These are phyloP conservation scores for Hippocampus abdominalis DNA, from an alignment of 2,113 vertebrate genomes.

Conservation along the genomic window DNA sequence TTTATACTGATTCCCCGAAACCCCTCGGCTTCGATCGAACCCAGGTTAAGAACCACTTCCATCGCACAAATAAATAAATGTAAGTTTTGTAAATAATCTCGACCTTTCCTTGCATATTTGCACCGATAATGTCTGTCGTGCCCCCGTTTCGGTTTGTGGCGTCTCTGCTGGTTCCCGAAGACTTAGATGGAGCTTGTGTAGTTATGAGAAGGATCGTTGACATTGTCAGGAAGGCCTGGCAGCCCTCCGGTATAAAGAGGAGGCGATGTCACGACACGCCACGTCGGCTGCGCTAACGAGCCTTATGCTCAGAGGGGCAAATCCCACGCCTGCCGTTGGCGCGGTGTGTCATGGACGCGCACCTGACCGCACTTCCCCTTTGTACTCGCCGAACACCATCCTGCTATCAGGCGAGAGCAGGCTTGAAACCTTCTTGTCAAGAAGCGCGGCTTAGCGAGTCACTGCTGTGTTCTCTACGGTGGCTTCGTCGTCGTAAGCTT, in stretches of 20 bases:
- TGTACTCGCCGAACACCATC: background rate
- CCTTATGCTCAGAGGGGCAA: slow-evolving; percentile 39
- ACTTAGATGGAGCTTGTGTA: slow-evolving; percentile 44
- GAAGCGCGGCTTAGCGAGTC: background rate
- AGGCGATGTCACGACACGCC: slow-evolving; percentile 32
- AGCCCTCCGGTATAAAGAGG: slow-evolving; percentile 15
- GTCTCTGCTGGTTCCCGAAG: slow-evolving; percentile 11
- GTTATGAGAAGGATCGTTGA: slow-evolving; percentile 35
- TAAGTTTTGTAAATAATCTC: background rate
- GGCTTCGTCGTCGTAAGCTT: background rate
- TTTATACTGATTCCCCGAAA: background rate
- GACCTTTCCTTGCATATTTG: slow-evolving; percentile 3
- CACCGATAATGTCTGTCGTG: slow-evolving; percentile 6
- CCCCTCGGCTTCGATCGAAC: no score
- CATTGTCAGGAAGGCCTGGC: slow-evolving; percentile 14
- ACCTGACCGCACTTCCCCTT: background rate
- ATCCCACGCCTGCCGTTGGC: slow-evolving; percentile 47
- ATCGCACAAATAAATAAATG: background rate
- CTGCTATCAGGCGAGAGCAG: background rate
- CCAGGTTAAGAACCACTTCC: no score
- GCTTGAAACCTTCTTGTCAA: background rate
- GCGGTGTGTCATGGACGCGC: slow-evolving; percentile 27
- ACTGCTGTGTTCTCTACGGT: background rate
- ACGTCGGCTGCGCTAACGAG: slow-evolving; percentile 40
- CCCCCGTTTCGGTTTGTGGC: slow-evolving; percentile 13